Base-by-base conservation (phyloP, 2,113 vertebrate species). In the Calypte anna region DNA sequence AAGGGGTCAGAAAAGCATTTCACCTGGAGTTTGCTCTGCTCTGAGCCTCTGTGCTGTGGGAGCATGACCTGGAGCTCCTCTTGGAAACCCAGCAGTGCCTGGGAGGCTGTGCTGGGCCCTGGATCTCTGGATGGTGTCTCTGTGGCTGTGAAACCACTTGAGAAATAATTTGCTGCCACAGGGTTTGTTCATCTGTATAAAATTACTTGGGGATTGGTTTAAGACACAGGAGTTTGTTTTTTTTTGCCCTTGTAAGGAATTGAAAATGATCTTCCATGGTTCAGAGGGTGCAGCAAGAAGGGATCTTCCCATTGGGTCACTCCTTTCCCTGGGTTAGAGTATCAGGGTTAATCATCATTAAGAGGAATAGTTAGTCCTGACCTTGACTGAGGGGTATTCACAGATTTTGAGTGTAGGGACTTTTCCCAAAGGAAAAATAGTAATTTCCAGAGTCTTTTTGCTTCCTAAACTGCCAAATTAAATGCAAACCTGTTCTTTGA, bases 401-500 rank as follows among this genome's bases (percentile, higher is more conserved):
- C 74, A 50, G 4, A 77, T 82, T 74, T 54, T 25, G 0, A 67
- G 43, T 36, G 33, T 2, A 33, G 69, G 62, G 54, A 61, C 59
- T 75, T 92, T 88, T 93, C 95, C 88, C 86, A 48, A 53, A 93
- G 64, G 82, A 80, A 67, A 16, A 51, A 11, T 24, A 70, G 36
- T 2, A 11, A 3, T 61, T 93, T 50, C 33, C 79, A 59, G 46
- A 28, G 7, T 36, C n/a, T 58, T 67, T 67, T 55, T 40, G 3
- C 72, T 75, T 79, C 72, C 31, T 66, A 7, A 69, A 16, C 27
- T 75, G 53, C 43, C 86, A 68, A 38, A 76, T 68, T 44, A 80
- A 87, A 58, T 13, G 66, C 19, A 50, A 23, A 18, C 33, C 23
- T 58, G 27, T 55, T 77, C 33, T 76, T 81, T 69, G 44, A 82